phyloP scores from a whole-genome alignment of 2,797 vertebrate species.

The Syndactyla subalaris region DNA sequence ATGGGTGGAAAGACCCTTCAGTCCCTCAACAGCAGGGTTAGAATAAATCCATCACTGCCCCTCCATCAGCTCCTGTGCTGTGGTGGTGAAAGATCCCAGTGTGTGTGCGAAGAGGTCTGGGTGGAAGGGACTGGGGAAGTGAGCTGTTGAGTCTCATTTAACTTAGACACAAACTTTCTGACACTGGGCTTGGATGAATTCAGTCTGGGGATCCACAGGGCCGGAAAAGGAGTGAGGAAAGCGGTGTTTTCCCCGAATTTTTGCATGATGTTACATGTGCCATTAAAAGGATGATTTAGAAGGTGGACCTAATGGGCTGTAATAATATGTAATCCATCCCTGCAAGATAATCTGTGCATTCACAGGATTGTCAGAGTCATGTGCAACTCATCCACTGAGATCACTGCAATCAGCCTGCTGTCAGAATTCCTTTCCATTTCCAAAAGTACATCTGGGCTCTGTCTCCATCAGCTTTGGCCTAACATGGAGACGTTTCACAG shows the following conservation, averaged over 20 bases:
- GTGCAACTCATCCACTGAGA: neutral
- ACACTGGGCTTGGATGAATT: neutral
- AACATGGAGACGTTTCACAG: constrained; percentile 13
- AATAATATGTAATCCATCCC: neutral
- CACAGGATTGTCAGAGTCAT: neutral
- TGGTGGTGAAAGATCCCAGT: neutral
- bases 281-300: neutral
- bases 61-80: neutral
- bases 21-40: neutral
- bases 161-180: neutral
- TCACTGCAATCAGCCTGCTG: neutral
- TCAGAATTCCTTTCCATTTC: constrained; percentile 31
- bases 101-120: neutral
- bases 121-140: neutral
- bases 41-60: neutral
- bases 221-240: neutral
- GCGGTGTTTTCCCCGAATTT: rapidly evolving
- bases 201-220: neutral
- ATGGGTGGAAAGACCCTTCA: neutral
- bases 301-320: neutral
- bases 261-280: neutral
- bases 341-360: neutral
- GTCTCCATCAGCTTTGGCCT: constrained; percentile 53
- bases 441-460: constrained; percentile 35
- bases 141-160: neutral